Percentiles rank a stretch among this genome's conserved stretches.
phyloP scores from a whole-genome alignment of 1,140 invertebrate species.

The Macrocentrus cingulum region DNA sequence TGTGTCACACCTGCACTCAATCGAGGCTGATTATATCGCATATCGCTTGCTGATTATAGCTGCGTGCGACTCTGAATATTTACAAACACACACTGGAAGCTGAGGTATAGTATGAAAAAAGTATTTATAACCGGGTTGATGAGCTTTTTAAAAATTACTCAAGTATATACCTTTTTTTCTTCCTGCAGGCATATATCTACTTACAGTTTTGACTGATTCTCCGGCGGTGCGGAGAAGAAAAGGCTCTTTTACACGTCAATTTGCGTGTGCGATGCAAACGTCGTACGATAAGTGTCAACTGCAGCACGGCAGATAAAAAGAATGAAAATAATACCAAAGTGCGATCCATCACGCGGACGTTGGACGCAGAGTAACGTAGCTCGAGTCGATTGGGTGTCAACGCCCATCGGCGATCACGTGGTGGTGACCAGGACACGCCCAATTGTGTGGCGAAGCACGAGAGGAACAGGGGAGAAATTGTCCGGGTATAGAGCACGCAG shows the following conservation, averaged over 20 bases:
- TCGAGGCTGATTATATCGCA: no score
- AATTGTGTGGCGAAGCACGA: conserved; percentile 30
- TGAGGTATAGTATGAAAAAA: no score
- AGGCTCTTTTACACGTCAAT: neutral
- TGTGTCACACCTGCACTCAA: no score
- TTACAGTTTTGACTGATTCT: no score
- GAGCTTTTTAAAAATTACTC: no score
- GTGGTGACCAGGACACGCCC: conserved; percentile 26
- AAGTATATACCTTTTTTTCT: no score
- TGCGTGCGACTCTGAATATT: no score
- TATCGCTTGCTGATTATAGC: no score
- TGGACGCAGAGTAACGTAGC: conserved; percentile 38
- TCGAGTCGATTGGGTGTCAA: conserved; percentile 45
- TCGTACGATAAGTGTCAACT: conserved; percentile 56
- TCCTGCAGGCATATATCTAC: no score
- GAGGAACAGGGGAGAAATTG: conserved; percentile 2
- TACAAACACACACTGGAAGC: no score
- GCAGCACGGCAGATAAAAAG: conserved; percentile 55
- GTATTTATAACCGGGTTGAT: no score
- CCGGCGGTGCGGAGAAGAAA: no score
- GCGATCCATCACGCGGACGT: conserved; percentile 56
- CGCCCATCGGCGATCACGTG: conserved; percentile 49
- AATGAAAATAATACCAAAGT: conserved; percentile 52
- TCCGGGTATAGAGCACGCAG: neutral
- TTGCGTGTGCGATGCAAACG: conserved; percentile 4